phyloP scores from a whole-genome alignment of 2,113 vertebrate genomes.

The Erythrocercus mccallii region DNA sequence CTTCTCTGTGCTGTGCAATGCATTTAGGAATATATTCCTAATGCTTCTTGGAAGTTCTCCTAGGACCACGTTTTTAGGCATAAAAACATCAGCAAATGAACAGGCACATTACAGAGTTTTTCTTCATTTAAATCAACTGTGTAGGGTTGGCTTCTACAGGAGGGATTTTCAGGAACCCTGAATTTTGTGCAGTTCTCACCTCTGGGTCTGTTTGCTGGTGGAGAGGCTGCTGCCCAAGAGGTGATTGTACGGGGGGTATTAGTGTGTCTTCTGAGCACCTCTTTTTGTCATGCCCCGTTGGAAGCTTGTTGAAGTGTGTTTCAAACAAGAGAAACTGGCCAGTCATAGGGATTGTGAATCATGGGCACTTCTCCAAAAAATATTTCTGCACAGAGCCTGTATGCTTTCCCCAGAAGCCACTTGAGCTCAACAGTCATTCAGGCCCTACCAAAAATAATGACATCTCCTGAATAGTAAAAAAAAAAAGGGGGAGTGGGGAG shows the following conservation, averaged over 20 bases:
- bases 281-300: not conserved
- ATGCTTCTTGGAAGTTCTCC: not conserved
- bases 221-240: not conserved
- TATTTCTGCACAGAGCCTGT: not conserved
- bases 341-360: not conserved
- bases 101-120: not conserved
- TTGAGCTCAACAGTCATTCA: not conserved
- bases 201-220: not conserved
- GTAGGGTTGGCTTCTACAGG: not conserved
- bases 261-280: not conserved
- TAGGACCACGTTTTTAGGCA: not conserved
- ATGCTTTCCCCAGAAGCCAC: not conserved
- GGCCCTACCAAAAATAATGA: not conserved
- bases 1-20: not conserved
- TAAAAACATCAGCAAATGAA: not conserved
- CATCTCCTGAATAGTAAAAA: not conserved
- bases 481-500: rapidly evolving
- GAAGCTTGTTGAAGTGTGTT: not conserved
- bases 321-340: not conserved
- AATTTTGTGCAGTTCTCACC: not conserved
- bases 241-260: too few relatives aligned
- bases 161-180: not conserved
- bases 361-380: not conserved
- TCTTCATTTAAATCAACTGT: not conserved
- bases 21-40: not conserved